Conservation (phyloP, 1,140 invertebrate species). For the Theocolax elegans region DNA sequence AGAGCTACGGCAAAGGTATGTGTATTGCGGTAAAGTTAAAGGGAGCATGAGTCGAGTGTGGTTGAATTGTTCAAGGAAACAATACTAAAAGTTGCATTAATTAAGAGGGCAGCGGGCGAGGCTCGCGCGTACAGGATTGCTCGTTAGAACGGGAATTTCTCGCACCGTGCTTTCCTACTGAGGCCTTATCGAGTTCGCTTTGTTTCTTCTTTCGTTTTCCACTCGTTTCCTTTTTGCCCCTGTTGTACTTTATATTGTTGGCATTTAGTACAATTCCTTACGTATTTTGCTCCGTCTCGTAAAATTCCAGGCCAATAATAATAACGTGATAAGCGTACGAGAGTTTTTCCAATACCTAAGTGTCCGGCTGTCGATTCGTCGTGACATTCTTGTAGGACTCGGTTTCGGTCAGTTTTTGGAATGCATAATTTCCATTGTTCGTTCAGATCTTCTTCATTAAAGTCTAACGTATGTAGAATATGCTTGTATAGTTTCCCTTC, state of each 20-base stretch:
- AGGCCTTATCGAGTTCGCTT: slow-evolving; percentile 31
- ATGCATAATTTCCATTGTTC: too few relatives aligned
- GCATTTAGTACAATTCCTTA: too few relatives aligned
- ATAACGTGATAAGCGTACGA: too few relatives aligned
- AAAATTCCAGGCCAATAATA: too few relatives aligned
- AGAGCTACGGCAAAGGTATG: background rate
- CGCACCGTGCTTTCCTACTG: slow-evolving; percentile 27
- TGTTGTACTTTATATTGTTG: background rate
- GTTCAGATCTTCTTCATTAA: too few relatives aligned
- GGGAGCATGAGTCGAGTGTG: slow-evolving; percentile 32
- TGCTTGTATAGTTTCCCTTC: too few relatives aligned
- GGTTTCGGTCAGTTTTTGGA: too few relatives aligned
- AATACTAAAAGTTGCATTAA: slow-evolving; percentile 64
- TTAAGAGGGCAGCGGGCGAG: slow-evolving; percentile 54
- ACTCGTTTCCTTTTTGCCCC: background rate
- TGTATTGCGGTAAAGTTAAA: slow-evolving; percentile 24
- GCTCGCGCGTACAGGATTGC: slow-evolving; percentile 41
- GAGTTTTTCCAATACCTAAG: too few relatives aligned
- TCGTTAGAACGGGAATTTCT: slow-evolving; percentile 52
- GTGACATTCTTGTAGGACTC: too few relatives aligned
- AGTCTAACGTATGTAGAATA: too few relatives aligned
- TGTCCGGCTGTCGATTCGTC: too few relatives aligned
- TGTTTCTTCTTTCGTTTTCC: slow-evolving; percentile 13
- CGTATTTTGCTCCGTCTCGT: too few relatives aligned
- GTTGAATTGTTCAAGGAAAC: slow-evolving; percentile 58